Percentiles rank a stretch among this genome's conserved stretches.
phyloP scores from a whole-genome alignment of 1,140 invertebrate species.

The Battus philenor region DNA sequence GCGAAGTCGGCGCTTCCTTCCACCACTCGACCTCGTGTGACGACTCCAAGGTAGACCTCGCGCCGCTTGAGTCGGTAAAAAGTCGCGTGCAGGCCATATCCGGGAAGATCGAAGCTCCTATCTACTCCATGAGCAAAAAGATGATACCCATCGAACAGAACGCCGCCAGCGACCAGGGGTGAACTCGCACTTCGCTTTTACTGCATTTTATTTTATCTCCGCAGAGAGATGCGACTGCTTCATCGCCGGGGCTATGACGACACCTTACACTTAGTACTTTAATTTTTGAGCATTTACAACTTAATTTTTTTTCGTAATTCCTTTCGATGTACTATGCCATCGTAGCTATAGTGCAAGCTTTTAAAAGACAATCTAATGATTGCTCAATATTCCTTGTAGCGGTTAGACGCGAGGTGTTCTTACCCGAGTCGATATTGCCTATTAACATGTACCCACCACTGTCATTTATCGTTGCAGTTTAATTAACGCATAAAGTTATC shows the following conservation, averaged over 20 bases:
- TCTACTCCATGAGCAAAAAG: slow-evolving; percentile 71
- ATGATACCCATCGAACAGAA: slow-evolving; percentile 51
- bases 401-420: slow-evolving; percentile 16
- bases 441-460: too few species aligned
- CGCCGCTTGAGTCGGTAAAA: slow-evolving; percentile 61
- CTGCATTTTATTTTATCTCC: slow-evolving; percentile 28
- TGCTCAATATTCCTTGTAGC: slow-evolving; percentile 51
- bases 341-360: slow-evolving; percentile 34
- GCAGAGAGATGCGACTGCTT: slow-evolving; percentile 31
- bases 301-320: slow-evolving; percentile 4
- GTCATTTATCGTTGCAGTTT: too few species aligned
- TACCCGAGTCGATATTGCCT: slow-evolving; percentile 23
- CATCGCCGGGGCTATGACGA: slow-evolving; percentile 37
- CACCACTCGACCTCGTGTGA: slow-evolving; percentile 51
- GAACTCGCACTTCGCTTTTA: slow-evolving; percentile 50
- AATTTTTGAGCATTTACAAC: slow-evolving; percentile 24
- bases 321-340: slow-evolving; percentile 26
- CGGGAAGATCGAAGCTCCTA: slow-evolving; percentile 51
- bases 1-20: slow-evolving; percentile 40
- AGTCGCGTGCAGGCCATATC: slow-evolving; percentile 56
- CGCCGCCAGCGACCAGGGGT: slow-evolving; percentile 44
- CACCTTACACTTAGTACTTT: slow-evolving; percentile 29
- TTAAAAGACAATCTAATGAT: slow-evolving; percentile 40
- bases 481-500: too few species aligned
- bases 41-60: slow-evolving; percentile 53